These are phyloP conservation scores for Acanthis flammea DNA, from an alignment of 2,797 vertebrate species.

Conservation along the genomic window DNA sequence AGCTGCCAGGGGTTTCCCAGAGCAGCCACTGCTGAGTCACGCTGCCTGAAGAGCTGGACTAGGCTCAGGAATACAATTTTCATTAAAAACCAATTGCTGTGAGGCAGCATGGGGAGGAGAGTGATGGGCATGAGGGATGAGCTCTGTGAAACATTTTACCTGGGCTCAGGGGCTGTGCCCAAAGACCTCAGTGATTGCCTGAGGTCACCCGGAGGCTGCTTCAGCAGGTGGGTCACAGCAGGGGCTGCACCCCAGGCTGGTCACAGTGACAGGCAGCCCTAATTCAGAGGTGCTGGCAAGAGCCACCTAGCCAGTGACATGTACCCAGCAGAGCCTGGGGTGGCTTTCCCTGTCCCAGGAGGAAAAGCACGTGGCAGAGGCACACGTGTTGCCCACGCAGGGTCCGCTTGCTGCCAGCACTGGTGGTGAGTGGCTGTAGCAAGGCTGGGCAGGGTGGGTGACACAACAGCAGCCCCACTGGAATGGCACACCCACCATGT, in stretches of 20 bases:
- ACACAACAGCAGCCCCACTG: accelerated
- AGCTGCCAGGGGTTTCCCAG: background rate
- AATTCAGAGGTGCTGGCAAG: background rate
- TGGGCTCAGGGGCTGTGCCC: background rate
- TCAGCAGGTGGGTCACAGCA: background rate
- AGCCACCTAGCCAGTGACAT: background rate
- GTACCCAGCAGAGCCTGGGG: background rate
- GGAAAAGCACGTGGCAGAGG: background rate
- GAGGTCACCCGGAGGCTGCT: background rate
- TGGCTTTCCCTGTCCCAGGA: background rate
- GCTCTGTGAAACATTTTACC: background rate
- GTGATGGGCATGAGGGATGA: background rate
- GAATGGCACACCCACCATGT: conserved; percentile 3
- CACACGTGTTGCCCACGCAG: accelerated
- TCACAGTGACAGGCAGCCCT: background rate
- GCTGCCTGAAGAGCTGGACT: background rate
- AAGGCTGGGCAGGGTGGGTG: background rate
- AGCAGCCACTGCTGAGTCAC: background rate
- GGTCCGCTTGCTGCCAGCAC: background rate
- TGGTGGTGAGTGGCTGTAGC: background rate
- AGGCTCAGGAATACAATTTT: background rate
- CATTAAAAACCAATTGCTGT: background rate
- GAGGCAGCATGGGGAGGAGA: background rate
- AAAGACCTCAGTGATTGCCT: background rate
- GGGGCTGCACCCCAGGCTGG: background rate